Conservation (phyloP, 2,888 invertebrate genomes). For the Opisthograptis luteolata region DNA sequence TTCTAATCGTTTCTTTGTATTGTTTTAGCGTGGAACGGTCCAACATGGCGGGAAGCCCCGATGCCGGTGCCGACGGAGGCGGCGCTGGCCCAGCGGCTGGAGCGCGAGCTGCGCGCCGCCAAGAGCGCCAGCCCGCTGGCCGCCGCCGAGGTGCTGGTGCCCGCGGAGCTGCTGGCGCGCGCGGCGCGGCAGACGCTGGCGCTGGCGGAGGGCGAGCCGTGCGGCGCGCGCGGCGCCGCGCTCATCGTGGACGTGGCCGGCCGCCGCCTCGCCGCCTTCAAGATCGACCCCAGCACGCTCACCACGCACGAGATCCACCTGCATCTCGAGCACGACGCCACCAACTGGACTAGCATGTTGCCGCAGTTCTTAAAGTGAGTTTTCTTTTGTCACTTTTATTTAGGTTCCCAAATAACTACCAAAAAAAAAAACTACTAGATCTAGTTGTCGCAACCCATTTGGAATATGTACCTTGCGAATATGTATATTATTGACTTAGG, state of each 20-base stretch:
- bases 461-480: no score
- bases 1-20: constrained; percentile 43
- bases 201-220: constrained; percentile 95
- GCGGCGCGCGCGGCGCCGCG: constrained; percentile 94
- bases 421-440: no score
- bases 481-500: no score
- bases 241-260: constrained; percentile 93
- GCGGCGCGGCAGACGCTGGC: constrained; percentile 91
- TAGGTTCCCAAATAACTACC: no score
- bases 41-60: constrained; percentile 77
- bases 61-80: constrained; percentile 84
- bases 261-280: constrained; percentile 91
- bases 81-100: constrained; percentile 90
- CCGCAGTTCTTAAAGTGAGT: constrained; percentile 96
- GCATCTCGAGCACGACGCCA: constrained; percentile 93
- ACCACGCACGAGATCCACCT: constrained; percentile 96
- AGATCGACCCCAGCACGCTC: constrained; percentile 93
- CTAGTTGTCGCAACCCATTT: no score
- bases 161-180: constrained; percentile 91
- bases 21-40: constrained; percentile 76
- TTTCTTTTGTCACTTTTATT: neutral
- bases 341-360: constrained; percentile 93
- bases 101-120: constrained; percentile 91
- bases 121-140: constrained; percentile 91
- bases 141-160: constrained; percentile 93